phyloP scores from a whole-genome alignment of 2,797 vertebrate species.

The Rhinichthys osculus region DNA sequence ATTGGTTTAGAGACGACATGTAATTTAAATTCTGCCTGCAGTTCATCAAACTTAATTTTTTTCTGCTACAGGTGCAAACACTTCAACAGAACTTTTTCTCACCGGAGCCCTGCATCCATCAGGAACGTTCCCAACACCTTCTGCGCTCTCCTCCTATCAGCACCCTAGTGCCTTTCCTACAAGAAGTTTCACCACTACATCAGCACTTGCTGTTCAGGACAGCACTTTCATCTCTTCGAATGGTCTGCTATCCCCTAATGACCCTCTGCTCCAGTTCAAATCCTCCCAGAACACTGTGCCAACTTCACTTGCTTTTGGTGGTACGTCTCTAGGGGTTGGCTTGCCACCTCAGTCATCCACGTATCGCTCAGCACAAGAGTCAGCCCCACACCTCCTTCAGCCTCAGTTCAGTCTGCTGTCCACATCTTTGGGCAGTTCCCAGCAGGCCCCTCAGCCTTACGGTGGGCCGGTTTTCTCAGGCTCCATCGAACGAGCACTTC shows the following conservation, averaged over 20 bases:
- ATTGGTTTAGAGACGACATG: neutral
- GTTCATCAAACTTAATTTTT: neutral
- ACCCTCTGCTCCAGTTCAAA: constrained; percentile 93
- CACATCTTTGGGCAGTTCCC: constrained; percentile 84
- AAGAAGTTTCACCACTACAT: constrained; percentile 89
- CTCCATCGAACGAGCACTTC: constrained; percentile 97
- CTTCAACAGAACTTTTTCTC: constrained; percentile 93
- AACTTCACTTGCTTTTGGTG: constrained; percentile 90
- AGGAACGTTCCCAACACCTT: constrained; percentile 90
- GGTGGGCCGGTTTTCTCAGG: constrained; percentile 90
- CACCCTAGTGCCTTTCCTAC: constrained; percentile 90
- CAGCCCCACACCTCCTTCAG: constrained; percentile 96
- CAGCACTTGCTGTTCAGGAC: constrained; percentile 91
- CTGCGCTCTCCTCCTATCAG: constrained; percentile 91
- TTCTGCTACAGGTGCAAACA: constrained; percentile 86
- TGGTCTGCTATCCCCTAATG: constrained; percentile 89
- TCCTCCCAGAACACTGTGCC: constrained; percentile 89
- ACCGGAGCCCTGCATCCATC: constrained; percentile 93
- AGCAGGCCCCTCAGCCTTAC: constrained; percentile 87
- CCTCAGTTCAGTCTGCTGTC: constrained; percentile 95
- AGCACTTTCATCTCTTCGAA: constrained; percentile 91
- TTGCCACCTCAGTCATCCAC: constrained; percentile 97
- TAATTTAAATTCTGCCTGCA: neutral
- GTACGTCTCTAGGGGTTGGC: constrained; percentile 83
- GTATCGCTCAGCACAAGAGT: constrained; percentile 98